Conservation (phyloP, 2,797 vertebrate genomes). For the Acanthiza pusilla region DNA sequence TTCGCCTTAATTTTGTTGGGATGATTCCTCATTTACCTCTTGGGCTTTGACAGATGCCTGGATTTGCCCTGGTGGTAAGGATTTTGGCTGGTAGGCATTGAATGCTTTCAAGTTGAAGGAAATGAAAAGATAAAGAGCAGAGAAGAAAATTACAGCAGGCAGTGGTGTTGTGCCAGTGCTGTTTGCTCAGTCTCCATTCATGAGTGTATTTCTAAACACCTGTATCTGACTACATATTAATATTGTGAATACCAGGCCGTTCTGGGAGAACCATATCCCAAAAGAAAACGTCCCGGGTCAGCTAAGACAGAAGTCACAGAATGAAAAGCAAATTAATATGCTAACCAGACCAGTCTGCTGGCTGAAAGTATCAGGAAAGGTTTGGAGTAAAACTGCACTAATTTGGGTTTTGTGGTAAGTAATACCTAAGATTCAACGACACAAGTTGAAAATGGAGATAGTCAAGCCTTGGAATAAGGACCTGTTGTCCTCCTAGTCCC, state of each 20-base stretch:
- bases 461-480: background rate
- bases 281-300: background rate
- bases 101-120: background rate
- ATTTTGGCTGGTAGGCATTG: background rate
- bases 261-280: background rate
- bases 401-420: background rate
- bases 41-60: background rate
- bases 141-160: background rate
- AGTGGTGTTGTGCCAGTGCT: background rate
- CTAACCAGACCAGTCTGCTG: background rate
- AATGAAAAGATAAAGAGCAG: background rate
- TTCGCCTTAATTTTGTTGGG: background rate
- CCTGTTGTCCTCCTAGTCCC: background rate
- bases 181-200: background rate
- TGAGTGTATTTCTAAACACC: background rate
- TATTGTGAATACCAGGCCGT: background rate
- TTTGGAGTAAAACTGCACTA: background rate
- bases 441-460: background rate
- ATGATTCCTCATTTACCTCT: background rate
- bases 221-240: constrained; percentile 11
- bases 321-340: background rate
- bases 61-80: background rate
- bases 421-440: background rate
- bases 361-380: background rate
- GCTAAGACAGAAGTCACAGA: background rate